These are phyloP conservation scores for Neoscelio sp. DNA, from an alignment of 2,888 invertebrate genomes.

Conservation along the genomic window DNA sequence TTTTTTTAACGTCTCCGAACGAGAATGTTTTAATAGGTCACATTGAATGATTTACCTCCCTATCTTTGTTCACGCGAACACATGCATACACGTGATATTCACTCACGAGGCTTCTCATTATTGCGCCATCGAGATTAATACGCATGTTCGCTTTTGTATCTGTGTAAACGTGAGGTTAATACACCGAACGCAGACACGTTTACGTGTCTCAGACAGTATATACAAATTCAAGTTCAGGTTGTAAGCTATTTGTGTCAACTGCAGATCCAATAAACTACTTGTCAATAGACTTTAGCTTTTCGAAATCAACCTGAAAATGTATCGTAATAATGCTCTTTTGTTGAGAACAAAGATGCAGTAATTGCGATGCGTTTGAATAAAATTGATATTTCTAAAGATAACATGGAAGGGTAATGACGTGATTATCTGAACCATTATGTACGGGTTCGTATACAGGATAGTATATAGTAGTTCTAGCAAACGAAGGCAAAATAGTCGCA, in stretches of 20 bases:
- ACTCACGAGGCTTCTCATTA: conserved; percentile 42
- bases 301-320: conserved; percentile 46
- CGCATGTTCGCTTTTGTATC: conserved; percentile 62
- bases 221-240: conserved; percentile 54
- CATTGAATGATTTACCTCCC: not conserved
- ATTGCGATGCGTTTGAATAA: conserved; percentile 18
- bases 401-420: conserved; percentile 25
- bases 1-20: too few relatives aligned
- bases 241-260: conserved; percentile 69
- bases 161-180: conserved; percentile 53
- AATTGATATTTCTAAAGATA: conserved; percentile 1
- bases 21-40: too few relatives aligned
- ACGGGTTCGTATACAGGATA: not conserved
- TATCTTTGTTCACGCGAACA: conserved; percentile 2
- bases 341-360: conserved; percentile 31
- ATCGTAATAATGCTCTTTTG: conserved; percentile 26
- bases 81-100: conserved; percentile 54
- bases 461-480: too few relatives aligned
- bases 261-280: conserved; percentile 73
- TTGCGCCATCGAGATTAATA: conserved; percentile 70
- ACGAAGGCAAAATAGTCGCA: too few relatives aligned
- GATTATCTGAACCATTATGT: conserved; percentile 36
- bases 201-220: conserved; percentile 69
- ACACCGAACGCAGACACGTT: conserved; percentile 50
- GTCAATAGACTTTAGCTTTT: conserved; percentile 62